These are phyloP conservation scores for Yponomeuta evonymella DNA, from an alignment of 2,888 invertebrate species.

Conservation along the genomic window DNA sequence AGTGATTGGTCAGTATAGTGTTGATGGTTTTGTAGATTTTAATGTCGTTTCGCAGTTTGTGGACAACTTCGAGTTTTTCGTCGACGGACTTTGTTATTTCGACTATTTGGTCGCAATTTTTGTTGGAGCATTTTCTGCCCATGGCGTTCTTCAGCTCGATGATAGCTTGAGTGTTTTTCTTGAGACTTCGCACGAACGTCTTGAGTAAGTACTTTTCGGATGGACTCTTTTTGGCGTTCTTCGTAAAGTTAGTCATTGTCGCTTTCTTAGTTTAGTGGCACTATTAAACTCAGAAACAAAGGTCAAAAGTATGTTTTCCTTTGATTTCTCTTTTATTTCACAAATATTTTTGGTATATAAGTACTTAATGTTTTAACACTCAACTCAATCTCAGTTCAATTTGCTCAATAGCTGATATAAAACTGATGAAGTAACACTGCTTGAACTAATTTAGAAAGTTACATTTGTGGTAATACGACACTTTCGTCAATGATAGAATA, in stretches of 20 bases:
- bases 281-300: too few relatives aligned
- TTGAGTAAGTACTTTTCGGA: constrained; percentile 44
- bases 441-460: not conserved
- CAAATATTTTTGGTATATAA: too few relatives aligned
- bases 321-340: too few relatives aligned
- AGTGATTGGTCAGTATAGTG: constrained; percentile 65
- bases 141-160: constrained; percentile 50
- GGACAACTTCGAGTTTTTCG: constrained; percentile 64
- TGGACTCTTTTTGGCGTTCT: constrained; percentile 26
- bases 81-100: constrained; percentile 54
- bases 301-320: too few relatives aligned
- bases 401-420: constrained; percentile 23
- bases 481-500: not conserved
- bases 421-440: not conserved
- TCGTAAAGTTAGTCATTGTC: not conserved
- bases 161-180: constrained; percentile 58
- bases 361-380: not conserved
- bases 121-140: constrained; percentile 40
- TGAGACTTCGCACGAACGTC: constrained; percentile 48
- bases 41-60: constrained; percentile 63
- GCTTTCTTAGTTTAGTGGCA: not conserved
- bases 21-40: constrained; percentile 68
- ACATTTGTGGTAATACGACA: not conserved
- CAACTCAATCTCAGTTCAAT: not conserved
- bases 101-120: constrained; percentile 47